A percentile compares a stretch with the other conserved stretches of the same genome.
Conservation (phyloP, 2,113 vertebrate genomes). For the Chiloscyllium plagiosum region DNA sequence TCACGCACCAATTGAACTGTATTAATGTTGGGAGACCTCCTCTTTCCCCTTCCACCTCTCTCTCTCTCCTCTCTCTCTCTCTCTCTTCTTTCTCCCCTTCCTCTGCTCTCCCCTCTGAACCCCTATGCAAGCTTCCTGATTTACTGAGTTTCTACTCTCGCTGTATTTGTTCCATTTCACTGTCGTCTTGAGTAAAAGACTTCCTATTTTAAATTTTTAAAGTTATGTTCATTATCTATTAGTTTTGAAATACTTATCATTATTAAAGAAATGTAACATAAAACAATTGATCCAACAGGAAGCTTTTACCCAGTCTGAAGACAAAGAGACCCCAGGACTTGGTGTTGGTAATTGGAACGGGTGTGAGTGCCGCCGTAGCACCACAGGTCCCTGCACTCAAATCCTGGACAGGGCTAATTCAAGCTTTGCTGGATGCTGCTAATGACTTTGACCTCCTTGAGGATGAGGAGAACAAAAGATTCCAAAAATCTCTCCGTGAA, state of each 20-base stretch:
- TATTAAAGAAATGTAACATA: not conserved
- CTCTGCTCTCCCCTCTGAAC: too few species aligned
- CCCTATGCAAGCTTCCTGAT: not conserved
- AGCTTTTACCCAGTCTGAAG: constrained; percentile 88
- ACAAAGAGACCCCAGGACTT: constrained; percentile 84
- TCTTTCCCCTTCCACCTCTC: too few species aligned
- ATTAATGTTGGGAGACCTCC: too few species aligned
- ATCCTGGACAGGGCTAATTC: constrained; percentile 92
- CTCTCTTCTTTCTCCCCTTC: too few species aligned
- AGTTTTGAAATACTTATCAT: too few species aligned
- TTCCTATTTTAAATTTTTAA: not conserved
- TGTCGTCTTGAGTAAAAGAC: not conserved
- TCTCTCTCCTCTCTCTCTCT: too few species aligned
- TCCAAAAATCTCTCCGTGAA: constrained; percentile 84
- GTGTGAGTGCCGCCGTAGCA: constrained; percentile 87
- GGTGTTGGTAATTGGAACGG: constrained; percentile 87
- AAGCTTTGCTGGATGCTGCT: constrained; percentile 85
- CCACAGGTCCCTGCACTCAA: constrained; percentile 85
- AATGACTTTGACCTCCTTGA: constrained; percentile 90
- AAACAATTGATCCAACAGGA: constrained; percentile 58
- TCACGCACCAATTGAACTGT: too few species aligned
- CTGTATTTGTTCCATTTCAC: not conserved
- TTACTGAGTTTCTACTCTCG: not conserved
- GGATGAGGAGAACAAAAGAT: constrained; percentile 83
- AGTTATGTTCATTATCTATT: not conserved